Conservation (phyloP, 1,140 invertebrate genomes). For the Galleria mellonella region DNA sequence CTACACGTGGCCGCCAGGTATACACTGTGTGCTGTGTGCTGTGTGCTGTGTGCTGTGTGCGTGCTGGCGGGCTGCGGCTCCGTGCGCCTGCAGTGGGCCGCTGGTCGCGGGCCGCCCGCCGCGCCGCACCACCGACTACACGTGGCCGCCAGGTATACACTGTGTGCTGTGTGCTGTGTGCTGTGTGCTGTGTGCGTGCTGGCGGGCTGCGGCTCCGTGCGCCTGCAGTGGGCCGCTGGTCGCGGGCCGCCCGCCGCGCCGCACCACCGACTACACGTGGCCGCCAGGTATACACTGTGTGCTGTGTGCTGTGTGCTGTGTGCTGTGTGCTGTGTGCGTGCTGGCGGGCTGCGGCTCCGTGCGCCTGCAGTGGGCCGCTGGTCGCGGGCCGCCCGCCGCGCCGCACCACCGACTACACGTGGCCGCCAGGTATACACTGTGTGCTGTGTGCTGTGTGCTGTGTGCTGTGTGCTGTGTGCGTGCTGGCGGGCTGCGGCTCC, state of each 20-base stretch:
- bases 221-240: slow-evolving; percentile 74
- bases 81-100: slow-evolving; percentile 74
- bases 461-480: slow-evolving; percentile 72
- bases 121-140: slow-evolving; percentile 82
- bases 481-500: slow-evolving; percentile 87
- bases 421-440: slow-evolving; percentile 31
- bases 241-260: slow-evolving; percentile 78
- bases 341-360: slow-evolving; percentile 87
- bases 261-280: slow-evolving; percentile 81
- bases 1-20: slow-evolving; percentile 76
- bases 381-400: slow-evolving; percentile 77
- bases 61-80: slow-evolving; percentile 87
- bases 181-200: slow-evolving; percentile 78
- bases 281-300: slow-evolving; percentile 58
- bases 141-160: slow-evolving; percentile 55
- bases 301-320: slow-evolving; percentile 75
- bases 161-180: slow-evolving; percentile 72
- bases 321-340: slow-evolving; percentile 75
- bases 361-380: slow-evolving; percentile 74
- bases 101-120: slow-evolving; percentile 76
- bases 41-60: slow-evolving; percentile 81
- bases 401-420: slow-evolving; percentile 81
- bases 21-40: slow-evolving; percentile 81
- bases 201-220: slow-evolving; percentile 85
- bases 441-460: slow-evolving; percentile 28